Base-by-base conservation (phyloP, 2,113 vertebrate species). In the Apodemus speciosus region DNA sequence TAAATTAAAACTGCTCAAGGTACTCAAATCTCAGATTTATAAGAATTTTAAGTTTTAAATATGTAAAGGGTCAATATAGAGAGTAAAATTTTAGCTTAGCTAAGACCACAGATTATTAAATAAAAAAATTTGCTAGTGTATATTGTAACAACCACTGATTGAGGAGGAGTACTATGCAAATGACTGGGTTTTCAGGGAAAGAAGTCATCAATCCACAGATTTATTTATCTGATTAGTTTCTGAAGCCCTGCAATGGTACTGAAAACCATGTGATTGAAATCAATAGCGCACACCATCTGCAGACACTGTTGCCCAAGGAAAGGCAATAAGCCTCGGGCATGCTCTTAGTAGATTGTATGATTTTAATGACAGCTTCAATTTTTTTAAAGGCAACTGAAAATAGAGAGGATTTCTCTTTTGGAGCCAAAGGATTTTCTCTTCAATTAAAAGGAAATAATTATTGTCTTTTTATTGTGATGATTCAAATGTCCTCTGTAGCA, bases 241-340 rank as follows among this genome's bases (percentile, higher is more conserved):
- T 95, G 89, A 97, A 98, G 95, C 60, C 51, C 88, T 89, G 30
- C 30, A 91, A 79, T n/a, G 27, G 80, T 97, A 93, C 60, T 58
- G 43, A 73, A 96, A 89, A 87, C 88, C 68, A 79, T 96, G 84
- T 97, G 96, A 98, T 96, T 97, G 96, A 98, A 98, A 98, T 96
- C 96, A 88, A 97, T 96, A 96, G 88, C 97, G 96, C 88, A 95
- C 95, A 97, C 96, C 92, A 96, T 97, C 96, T 97, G 92, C 92
- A 96, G 97, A 96, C 96, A 96, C 69, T 73, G 85, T 86, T 95
- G 89, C 91, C 97, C 95, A 95, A 96, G 96, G 97, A 95, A 97
- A 88, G 81, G 62, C 96, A 97, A 80, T 94, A 97, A 97, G 96
- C 95, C 92, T 95, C 91, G 96, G 96, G 96, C 96, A 97, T 68